Percentiles rank a stretch among this genome's conserved stretches.
These are phyloP conservation scores for Tortrix viridana DNA, from an alignment of 2,888 invertebrate species.

Conservation along the genomic window DNA sequence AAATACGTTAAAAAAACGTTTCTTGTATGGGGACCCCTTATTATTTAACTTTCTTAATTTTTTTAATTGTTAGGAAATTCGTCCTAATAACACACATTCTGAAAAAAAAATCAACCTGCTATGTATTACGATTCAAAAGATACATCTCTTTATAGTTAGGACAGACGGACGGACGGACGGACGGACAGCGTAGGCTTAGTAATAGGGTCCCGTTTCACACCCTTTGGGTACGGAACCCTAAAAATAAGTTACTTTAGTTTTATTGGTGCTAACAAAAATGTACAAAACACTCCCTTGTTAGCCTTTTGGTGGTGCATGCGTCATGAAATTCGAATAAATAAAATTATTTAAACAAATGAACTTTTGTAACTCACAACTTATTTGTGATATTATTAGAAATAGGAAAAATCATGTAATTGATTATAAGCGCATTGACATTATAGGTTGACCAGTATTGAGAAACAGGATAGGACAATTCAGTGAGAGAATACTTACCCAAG, in stretches of 20 bases:
- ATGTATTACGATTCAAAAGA: too few species aligned
- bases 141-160: too few species aligned
- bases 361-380: slow-evolving; percentile 31
- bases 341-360: slow-evolving; percentile 9
- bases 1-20: too few species aligned
- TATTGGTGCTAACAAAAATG: slow-evolving; percentile 26
- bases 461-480: slow-evolving; percentile 26
- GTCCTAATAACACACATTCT: too few species aligned
- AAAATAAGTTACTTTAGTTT: slow-evolving; percentile 12
- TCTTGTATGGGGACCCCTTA: too few species aligned
- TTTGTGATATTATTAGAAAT: slow-evolving; percentile 34
- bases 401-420: slow-evolving; percentile 9
- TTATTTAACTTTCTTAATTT: too few species aligned
- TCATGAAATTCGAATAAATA: slow-evolving; percentile 7
- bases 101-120: too few species aligned
- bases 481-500: slow-evolving; percentile 30
- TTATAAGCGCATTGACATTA: slow-evolving; percentile 20
- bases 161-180: too few species aligned
- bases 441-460: slow-evolving; percentile 34
- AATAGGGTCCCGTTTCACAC: too few species aligned
- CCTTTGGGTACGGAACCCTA: neutral
- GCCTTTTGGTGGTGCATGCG: neutral
- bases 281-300: neutral
- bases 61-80: too few species aligned
- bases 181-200: too few species aligned